phyloP scores from a whole-genome alignment of 2,888 invertebrate genomes.

The Eledone cirrhosa region DNA sequence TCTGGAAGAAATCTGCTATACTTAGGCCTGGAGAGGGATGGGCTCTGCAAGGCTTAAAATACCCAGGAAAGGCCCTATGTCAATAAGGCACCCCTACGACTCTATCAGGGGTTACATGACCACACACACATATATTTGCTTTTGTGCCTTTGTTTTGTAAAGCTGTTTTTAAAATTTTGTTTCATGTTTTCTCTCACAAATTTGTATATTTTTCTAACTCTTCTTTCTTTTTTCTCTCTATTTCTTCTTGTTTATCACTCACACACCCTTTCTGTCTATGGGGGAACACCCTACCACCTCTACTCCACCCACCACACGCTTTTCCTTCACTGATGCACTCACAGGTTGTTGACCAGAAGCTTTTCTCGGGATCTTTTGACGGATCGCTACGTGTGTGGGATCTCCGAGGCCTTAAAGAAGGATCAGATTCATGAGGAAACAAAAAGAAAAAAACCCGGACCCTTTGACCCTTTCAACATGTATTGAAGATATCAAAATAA shows the following conservation, averaged over 20 bases:
- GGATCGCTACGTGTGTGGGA: constrained; percentile 67
- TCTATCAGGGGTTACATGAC: too few species aligned
- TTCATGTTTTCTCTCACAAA: neutral
- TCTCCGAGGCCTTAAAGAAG: constrained; percentile 56
- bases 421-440: neutral
- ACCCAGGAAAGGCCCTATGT: too few species aligned
- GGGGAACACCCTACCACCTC: neutral
- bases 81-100: too few species aligned
- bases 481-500: too few species aligned
- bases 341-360: constrained; percentile 66
- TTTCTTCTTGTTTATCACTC: neutral
- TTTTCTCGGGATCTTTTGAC: constrained; percentile 68
- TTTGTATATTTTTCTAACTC: neutral
- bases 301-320: neutral
- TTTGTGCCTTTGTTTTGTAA: too few species aligned
- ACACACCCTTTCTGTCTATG: neutral
- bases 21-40: too few species aligned
- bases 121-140: too few species aligned
- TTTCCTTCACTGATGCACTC: neutral
- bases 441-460: neutral
- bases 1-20: too few species aligned
- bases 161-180: too few species aligned
- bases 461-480: too few species aligned
- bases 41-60: too few species aligned
- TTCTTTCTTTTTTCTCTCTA: neutral